Evolutionary conservation across 2,113 vertebrate genomes (phyloP).

Genomic region (Carassius auratus): DNA sequence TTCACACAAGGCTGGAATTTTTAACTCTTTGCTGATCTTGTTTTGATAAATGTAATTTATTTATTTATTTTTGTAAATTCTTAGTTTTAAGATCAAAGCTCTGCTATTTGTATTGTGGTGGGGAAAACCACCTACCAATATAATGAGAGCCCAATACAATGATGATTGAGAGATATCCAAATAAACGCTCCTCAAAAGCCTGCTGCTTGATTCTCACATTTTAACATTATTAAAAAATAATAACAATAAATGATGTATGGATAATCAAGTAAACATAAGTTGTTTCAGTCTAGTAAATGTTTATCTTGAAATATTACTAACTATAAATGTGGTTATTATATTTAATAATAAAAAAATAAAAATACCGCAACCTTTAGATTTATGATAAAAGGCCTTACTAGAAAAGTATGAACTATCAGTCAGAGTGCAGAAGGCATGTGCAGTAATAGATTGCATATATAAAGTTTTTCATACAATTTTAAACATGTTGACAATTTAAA

Average conservation of each 20-base stretch:
- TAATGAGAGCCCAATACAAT: neutral
- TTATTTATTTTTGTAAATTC: too few species aligned
- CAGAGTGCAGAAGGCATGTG: neutral
- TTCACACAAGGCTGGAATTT: constrained; percentile 10
- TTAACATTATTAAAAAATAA: too few species aligned
- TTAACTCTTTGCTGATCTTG: neutral
- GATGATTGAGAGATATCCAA: neutral
- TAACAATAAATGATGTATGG: too few species aligned
- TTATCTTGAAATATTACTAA: neutral
- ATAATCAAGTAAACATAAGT: neutral
- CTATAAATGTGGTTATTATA: too few species aligned
- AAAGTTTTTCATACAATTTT: neutral
- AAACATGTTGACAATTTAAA: neutral
- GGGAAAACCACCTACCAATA: neutral
- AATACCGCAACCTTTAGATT: neutral
- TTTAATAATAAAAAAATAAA: too few species aligned
- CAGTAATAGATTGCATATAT: neutral
- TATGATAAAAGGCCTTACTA: neutral
- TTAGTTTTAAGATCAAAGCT: neutral
- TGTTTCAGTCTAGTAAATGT: neutral
- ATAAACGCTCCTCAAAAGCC: neutral
- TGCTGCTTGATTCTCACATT: neutral
- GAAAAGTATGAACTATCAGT: neutral
- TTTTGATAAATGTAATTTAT: too few species aligned
- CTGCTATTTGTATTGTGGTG: neutral